Percentiles rank a stretch among this genome's conserved stretches.
These are phyloP conservation scores for Camponotus pennsylvanicus DNA, from an alignment of 1,140 invertebrate genomes.

Conservation along the genomic window DNA sequence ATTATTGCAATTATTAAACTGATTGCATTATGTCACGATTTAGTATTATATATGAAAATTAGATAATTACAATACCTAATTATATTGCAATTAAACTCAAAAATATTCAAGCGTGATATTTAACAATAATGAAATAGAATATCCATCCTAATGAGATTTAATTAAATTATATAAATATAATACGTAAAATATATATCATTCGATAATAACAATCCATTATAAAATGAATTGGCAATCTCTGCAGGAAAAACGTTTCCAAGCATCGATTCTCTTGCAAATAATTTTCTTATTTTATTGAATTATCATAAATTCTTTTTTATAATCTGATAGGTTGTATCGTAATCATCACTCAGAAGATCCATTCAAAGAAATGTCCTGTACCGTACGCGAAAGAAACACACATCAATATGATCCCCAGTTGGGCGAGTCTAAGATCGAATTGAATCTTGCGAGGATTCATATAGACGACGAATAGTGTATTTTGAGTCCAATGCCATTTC, in stretches of 20 bases:
- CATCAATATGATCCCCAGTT: slow-evolving; percentile 36
- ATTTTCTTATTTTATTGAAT: slow-evolving; percentile 21
- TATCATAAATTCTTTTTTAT: slow-evolving; percentile 43
- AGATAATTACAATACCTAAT: slow-evolving; percentile 52
- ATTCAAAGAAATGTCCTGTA: slow-evolving; percentile 78
- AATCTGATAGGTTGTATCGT: slow-evolving; percentile 49
- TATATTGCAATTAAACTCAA: slow-evolving; percentile 3
- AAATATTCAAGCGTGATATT: slow-evolving; percentile 24
- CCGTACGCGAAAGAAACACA: slow-evolving; percentile 64
- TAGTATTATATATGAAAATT: slow-evolving; percentile 49
- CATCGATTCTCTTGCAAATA: not conserved
- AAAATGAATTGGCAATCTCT: slow-evolving; percentile 3
- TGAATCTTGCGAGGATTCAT: slow-evolving; percentile 60
- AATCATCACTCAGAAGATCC: slow-evolving; percentile 34
- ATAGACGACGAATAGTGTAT: slow-evolving; percentile 67
- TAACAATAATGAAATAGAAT: slow-evolving; percentile 22
- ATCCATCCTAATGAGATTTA: slow-evolving; percentile 1
- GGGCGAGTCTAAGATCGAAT: slow-evolving; percentile 53
- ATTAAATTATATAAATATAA: not conserved
- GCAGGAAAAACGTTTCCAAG: not conserved
- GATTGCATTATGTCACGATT: slow-evolving; percentile 16
- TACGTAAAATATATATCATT: slow-evolving; percentile 7
- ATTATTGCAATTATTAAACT: slow-evolving; percentile 17
- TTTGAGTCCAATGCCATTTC: slow-evolving; percentile 82
- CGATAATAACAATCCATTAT: not conserved